These are phyloP conservation scores for Tonatia bakeri DNA, from an alignment of 2,113 vertebrate species.

Conservation along the genomic window DNA sequence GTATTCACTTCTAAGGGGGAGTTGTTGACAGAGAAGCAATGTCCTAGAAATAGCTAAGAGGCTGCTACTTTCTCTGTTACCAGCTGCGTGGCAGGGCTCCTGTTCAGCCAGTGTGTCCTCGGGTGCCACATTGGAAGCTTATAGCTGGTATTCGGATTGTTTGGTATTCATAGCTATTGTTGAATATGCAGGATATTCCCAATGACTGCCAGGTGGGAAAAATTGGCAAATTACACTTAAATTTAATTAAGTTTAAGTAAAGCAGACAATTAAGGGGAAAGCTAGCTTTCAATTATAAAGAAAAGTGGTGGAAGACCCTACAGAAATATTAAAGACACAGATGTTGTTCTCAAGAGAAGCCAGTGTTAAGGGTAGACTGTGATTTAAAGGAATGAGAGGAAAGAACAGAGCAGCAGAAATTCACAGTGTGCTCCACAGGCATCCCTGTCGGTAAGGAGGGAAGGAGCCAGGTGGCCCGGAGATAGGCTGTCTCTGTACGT, in stretches of 20 bases:
- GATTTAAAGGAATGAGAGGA: neutral
- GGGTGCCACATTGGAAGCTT: neutral
- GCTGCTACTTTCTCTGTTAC: neutral
- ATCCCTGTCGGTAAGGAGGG: neutral
- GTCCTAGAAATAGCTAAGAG: neutral
- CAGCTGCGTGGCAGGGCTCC: neutral
- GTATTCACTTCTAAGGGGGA: neutral
- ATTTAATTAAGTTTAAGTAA: neutral
- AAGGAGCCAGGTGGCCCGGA: neutral
- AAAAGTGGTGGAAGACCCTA: neutral
- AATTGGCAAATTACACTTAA: neutral
- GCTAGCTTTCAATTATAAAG: neutral
- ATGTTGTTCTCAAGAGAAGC: neutral
- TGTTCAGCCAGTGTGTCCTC: neutral
- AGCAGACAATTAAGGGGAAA: neutral
- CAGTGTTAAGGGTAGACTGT: neutral
- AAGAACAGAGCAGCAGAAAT: neutral
- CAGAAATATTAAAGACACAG: neutral
- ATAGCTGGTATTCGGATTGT: neutral
- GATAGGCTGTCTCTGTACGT: too few species aligned
- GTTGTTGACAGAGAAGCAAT: neutral
- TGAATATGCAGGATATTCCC: neutral
- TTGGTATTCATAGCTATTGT: neutral
- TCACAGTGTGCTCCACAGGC: rapidly evolving
- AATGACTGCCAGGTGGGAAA: neutral